Conservation (phyloP, 2,888 invertebrate species). For the Lissocephala sabroskyi region DNA sequence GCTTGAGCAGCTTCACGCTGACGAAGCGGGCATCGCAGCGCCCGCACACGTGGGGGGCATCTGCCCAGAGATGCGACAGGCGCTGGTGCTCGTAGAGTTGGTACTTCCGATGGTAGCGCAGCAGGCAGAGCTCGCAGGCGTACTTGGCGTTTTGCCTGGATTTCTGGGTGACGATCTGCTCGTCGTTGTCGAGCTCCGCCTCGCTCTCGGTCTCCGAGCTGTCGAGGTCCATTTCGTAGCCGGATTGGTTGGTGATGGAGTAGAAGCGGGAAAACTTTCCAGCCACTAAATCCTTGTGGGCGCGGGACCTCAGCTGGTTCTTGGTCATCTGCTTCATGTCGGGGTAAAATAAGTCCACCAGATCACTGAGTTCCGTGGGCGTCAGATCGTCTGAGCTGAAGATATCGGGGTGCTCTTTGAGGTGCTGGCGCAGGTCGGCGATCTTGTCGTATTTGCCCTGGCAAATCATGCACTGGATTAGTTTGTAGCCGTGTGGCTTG, state of each 20-base stretch:
- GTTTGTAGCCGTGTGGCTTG: constrained; percentile 68
- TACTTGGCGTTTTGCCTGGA: constrained; percentile 30
- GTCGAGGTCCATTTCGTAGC: constrained; percentile 67
- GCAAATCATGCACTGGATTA: constrained; percentile 71
- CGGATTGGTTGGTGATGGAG: constrained; percentile 68
- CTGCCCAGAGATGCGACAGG: constrained; percentile 69
- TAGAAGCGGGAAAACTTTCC: constrained; percentile 65
- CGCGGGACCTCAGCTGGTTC: constrained; percentile 40
- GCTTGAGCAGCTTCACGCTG: constrained; percentile 73
- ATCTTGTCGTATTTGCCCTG: constrained; percentile 65
- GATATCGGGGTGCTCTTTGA: constrained; percentile 57
- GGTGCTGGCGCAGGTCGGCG: constrained; percentile 61
- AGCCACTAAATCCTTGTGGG: constrained; percentile 45
- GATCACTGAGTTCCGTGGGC: constrained; percentile 30
- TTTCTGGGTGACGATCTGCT: constrained; percentile 4
- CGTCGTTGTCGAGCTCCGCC: constrained; percentile 30
- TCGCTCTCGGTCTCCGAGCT: constrained; percentile 58
- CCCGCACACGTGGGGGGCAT: constrained; percentile 74
- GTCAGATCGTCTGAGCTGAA: constrained; percentile 36
- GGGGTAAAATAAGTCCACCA: constrained; percentile 60
- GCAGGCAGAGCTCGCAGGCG: constrained; percentile 61
- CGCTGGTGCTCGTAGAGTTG: constrained; percentile 67
- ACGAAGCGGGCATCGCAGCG: constrained; percentile 75
- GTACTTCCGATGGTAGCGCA: constrained; percentile 62
- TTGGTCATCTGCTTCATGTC: constrained; percentile 39